Base-by-base conservation (phyloP, 2,888 invertebrate genomes). In the Thyatira batis region DNA sequence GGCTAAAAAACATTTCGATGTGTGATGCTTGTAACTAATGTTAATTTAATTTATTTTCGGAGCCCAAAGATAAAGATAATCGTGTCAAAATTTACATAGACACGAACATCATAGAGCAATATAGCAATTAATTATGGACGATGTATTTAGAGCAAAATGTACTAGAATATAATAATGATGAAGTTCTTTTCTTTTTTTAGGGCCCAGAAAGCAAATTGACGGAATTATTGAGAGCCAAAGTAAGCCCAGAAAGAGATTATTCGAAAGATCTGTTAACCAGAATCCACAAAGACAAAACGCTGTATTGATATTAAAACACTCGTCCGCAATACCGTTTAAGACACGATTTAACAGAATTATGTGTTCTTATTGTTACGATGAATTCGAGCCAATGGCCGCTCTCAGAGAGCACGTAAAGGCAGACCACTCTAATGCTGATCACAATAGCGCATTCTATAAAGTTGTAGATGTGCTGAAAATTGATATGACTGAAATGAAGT, bases 121-220 rank as follows among this genome's bases (percentile, higher is more conserved):
- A 39, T 39, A 17, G 8, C 0, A 28, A 10, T 20, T 44, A 17
- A 50, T 27, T 17, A 13, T 45, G 44, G 43, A 27, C 27, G 48
- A 39, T 13, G 20, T 39, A 57, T 57, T 59, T 62, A 57, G 57
- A 59, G 52, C 58, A 59, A 59, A 65, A 69, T 78, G 57, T 76
- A 53, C 55, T 76, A 68, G 73, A 82, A 73, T 75, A 69, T 80
- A 80, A 81, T 89, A 89, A 82, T 89, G 80, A 89, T 79, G 64
- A 75, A 80, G 80, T 80, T 86, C 80, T 86, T 90, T 89, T 89
- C 84, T 86, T 89, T 87, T 85, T 90, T 89, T 89, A 89, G 90
- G 90, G 78, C 68, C 84, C 76, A 78, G 79, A 82, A 86, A 76
- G 84, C 79, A 86, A 74, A 81, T 81, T 73, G 82, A 85, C 75